Evolutionary conservation across 2,797 vertebrate genomes (phyloP).

Genomic region (Myotis myotis): DNA sequence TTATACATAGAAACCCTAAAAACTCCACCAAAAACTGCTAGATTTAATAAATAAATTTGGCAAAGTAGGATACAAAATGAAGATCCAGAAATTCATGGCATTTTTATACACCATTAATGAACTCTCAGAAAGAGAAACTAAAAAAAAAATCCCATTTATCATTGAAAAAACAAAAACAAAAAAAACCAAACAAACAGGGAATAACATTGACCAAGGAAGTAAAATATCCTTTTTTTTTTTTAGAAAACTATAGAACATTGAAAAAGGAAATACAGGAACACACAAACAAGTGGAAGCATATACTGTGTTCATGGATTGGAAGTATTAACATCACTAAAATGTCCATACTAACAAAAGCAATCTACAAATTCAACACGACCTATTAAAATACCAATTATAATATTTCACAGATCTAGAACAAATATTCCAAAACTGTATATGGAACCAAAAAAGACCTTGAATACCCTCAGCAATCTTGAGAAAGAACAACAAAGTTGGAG

Average conservation of each 20-base stretch:
- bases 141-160: neutral
- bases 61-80: neutral
- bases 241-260: neutral
- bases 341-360: neutral
- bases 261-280: neutral
- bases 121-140: neutral
- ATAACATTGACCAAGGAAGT: neutral
- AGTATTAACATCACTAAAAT: neutral
- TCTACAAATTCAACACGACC: neutral
- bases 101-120: neutral
- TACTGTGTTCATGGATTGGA: neutral
- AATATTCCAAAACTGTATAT: neutral
- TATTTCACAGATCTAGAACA: neutral
- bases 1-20: neutral
- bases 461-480: neutral
- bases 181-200: neutral
- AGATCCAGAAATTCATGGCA: neutral
- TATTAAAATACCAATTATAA: neutral
- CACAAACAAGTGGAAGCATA: neutral
- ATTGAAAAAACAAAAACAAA: neutral
- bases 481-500: neutral
- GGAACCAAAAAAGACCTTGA: neutral
- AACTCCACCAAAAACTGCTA: neutral
- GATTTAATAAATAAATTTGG: neutral
- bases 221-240: neutral